Percentiles rank a stretch among this genome's conserved stretches.
Conservation (phyloP, 1,140 invertebrate species). For the Bactericera cockerelli region DNA sequence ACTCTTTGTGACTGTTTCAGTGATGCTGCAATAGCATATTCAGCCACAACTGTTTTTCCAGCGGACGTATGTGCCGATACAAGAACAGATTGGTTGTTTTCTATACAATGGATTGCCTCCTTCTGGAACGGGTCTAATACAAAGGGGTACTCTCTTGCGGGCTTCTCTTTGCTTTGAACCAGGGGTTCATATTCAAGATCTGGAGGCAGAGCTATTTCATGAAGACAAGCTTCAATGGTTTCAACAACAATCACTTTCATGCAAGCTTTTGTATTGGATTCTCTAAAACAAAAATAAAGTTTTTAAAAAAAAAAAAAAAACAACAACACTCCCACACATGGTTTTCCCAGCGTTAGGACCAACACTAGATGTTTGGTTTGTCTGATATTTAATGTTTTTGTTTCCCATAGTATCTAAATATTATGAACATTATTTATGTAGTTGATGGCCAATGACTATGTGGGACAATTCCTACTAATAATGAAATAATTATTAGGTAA, state of each 20-base stretch:
- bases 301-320: constrained; percentile 24
- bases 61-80: constrained; percentile 99
- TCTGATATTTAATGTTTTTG: too few species aligned
- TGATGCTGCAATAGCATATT: constrained; percentile 70
- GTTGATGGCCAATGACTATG: background rate
- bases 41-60: constrained; percentile 97
- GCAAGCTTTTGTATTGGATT: constrained; percentile 30
- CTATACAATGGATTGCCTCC: constrained; percentile 92
- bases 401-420: too few species aligned
- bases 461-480: too few species aligned
- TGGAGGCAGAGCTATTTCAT: constrained; percentile 84
- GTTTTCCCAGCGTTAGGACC: background rate
- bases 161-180: constrained; percentile 34
- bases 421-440: background rate
- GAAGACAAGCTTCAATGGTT: constrained; percentile 73
- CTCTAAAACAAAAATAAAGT: constrained; percentile 27
- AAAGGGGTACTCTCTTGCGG: constrained; percentile 88
- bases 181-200: constrained; percentile 66
- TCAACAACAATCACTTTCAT: constrained; percentile 77
- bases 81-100: constrained; percentile 94
- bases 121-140: constrained; percentile 96
- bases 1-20: constrained; percentile 67
- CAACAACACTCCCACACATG: too few species aligned
- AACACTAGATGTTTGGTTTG: background rate
- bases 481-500: too few species aligned